Conservation (phyloP, 2,113 vertebrate genomes). For the Platysteira castanea region DNA sequence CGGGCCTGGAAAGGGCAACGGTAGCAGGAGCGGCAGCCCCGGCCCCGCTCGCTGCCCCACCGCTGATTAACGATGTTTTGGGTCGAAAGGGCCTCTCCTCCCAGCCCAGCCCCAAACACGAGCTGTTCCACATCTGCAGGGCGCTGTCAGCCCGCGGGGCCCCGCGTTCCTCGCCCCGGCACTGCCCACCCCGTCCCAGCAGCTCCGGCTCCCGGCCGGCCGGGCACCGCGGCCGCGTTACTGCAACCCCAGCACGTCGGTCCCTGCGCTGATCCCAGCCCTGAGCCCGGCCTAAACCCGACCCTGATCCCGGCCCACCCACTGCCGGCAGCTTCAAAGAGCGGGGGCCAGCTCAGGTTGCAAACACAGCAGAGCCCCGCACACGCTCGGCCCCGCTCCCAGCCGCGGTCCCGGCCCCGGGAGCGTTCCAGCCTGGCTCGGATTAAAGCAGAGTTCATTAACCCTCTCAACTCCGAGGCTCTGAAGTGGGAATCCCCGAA, state of each 20-base stretch:
- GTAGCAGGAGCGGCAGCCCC: background rate
- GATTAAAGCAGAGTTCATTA: slow-evolving; percentile 5
- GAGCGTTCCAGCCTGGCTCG: background rate
- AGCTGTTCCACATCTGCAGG: background rate
- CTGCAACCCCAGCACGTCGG: background rate
- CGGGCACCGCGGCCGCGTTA: background rate
- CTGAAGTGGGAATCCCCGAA: background rate
- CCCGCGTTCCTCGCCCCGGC: slow-evolving; percentile 19
- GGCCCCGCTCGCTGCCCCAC: background rate
- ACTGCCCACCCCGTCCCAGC: slow-evolving; percentile 36
- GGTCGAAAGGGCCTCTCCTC: background rate
- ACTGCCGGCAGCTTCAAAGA: slow-evolving; percentile 31
- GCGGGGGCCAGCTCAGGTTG: slow-evolving; percentile 12
- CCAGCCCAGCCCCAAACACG: background rate
- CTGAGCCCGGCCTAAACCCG: background rate
- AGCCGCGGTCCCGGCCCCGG: background rate
- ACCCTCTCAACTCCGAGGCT: background rate
- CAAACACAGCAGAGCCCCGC: background rate
- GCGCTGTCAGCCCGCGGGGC: background rate
- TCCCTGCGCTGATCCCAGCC: background rate
- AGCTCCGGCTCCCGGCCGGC: background rate
- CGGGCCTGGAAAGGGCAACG: background rate
- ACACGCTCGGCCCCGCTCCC: background rate
- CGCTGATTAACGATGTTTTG: background rate
- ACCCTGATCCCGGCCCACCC: slow-evolving; percentile 32